These are phyloP conservation scores for Platycheirus albimanus DNA, from an alignment of 2,888 invertebrate genomes.

Conservation along the genomic window DNA sequence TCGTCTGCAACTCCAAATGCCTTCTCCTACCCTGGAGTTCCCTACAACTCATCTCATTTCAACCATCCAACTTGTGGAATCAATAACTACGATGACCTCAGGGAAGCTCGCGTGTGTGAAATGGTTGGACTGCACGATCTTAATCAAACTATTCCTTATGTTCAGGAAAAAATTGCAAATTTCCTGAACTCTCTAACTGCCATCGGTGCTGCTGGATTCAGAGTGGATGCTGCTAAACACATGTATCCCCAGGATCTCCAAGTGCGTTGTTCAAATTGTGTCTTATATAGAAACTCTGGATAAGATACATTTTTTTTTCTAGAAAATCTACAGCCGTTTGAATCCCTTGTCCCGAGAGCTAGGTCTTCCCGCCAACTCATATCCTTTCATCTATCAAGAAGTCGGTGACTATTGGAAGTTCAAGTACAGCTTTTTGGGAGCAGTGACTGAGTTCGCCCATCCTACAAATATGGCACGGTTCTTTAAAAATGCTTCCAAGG, in stretches of 20 bases:
- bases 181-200: constrained; percentile 84
- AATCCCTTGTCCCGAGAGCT: constrained; percentile 31
- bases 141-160: constrained; percentile 83
- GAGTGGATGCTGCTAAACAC: constrained; percentile 84
- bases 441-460: constrained; percentile 89
- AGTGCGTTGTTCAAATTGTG: no score
- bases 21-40: constrained; percentile 84
- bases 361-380: constrained; percentile 81
- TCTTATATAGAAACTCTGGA: no score
- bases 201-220: constrained; percentile 85
- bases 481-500: constrained; percentile 85
- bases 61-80: constrained; percentile 82
- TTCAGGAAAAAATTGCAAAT: constrained; percentile 83
- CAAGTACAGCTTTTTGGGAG: constrained; percentile 84
- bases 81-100: constrained; percentile 83
- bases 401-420: constrained; percentile 85
- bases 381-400: constrained; percentile 88
- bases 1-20: constrained; percentile 83
- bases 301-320: not conserved
- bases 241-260: constrained; percentile 85
- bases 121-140: constrained; percentile 83
- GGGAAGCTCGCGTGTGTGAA: constrained; percentile 82
- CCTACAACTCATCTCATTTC: constrained; percentile 85
- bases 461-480: constrained; percentile 82
- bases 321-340: constrained; percentile 61